Percentiles rank a stretch among this genome's conserved stretches.
Conservation (phyloP, 2,888 invertebrate genomes). For the Leptopilina syphax region DNA sequence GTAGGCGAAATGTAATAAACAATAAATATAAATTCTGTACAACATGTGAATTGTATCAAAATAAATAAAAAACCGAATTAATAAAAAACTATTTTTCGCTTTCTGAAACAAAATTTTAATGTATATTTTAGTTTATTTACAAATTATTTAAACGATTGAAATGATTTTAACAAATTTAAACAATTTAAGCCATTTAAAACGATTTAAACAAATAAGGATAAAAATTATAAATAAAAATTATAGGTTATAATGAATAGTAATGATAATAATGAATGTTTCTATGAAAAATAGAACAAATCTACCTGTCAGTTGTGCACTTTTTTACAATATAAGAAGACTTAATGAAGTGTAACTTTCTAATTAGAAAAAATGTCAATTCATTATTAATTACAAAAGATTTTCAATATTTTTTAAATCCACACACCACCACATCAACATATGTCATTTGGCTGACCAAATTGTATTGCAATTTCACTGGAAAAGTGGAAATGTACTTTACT, state of each 20-base stretch:
- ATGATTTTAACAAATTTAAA: too few relatives aligned
- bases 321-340: neutral
- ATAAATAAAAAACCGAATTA: neutral
- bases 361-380: neutral
- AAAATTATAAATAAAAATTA: neutral
- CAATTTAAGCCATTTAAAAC: neutral
- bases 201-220: neutral
- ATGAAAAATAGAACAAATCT: neutral
- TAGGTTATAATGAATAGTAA: slow-evolving; percentile 7
- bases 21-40: too few relatives aligned
- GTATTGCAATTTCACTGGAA: neutral
- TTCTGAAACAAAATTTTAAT: too few relatives aligned
- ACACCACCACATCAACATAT: slow-evolving; percentile 8
- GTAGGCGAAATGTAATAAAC: too few relatives aligned
- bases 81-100: too few relatives aligned
- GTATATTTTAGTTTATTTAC: neutral
- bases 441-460: slow-evolving; percentile 8
- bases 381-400: slow-evolving; percentile 19
- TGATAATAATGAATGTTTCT: neutral
- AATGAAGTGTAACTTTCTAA: neutral
- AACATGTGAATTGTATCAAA: too few relatives aligned
- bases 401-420: neutral
- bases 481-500: too few relatives aligned
- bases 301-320: neutral
- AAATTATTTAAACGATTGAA: neutral